These are phyloP conservation scores for Aphidius colemani DNA, from an alignment of 2,888 invertebrate genomes.

Conservation along the genomic window DNA sequence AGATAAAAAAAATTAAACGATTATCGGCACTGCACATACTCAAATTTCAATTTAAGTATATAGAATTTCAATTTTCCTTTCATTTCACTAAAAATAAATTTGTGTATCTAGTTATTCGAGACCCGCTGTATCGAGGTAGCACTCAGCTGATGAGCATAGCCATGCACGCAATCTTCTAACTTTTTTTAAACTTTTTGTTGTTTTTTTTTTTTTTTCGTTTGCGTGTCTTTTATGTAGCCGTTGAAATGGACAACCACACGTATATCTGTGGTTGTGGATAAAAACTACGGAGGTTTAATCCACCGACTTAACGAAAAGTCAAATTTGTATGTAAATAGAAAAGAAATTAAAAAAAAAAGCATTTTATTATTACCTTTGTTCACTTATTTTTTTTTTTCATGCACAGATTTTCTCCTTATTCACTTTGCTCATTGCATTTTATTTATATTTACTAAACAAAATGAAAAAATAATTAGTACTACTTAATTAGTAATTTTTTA, in stretches of 20 bases:
- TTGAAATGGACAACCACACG: neutral
- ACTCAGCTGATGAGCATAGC: conserved; percentile 56
- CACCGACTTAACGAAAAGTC: conserved; percentile 6
- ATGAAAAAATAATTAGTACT: conserved; percentile 1
- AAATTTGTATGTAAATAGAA: neutral
- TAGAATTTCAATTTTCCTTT: conserved; percentile 42
- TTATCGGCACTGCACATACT: too few species aligned
- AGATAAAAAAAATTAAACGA: too few species aligned
- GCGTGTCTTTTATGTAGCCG: conserved; percentile 16
- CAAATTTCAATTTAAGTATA: too few species aligned
- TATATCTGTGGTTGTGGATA: conserved; percentile 9
- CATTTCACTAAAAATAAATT: conserved; percentile 56
- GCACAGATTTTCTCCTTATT: neutral
- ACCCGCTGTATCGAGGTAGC: conserved; percentile 38
- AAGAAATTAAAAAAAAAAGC: neutral
- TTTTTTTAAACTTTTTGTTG: conserved; percentile 40
- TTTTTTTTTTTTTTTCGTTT: conserved; percentile 37
- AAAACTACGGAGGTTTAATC: conserved; percentile 12
- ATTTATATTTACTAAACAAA: neutral
- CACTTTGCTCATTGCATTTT: neutral
- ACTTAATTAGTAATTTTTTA: neutral
- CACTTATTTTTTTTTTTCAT: conserved; percentile 10
- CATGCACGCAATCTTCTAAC: conserved; percentile 43
- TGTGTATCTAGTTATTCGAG: conserved; percentile 47
- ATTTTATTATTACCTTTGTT: neutral